Base-by-base conservation (phyloP, 2,113 vertebrate genomes). In the Brachyhypopomus gauderio region DNA sequence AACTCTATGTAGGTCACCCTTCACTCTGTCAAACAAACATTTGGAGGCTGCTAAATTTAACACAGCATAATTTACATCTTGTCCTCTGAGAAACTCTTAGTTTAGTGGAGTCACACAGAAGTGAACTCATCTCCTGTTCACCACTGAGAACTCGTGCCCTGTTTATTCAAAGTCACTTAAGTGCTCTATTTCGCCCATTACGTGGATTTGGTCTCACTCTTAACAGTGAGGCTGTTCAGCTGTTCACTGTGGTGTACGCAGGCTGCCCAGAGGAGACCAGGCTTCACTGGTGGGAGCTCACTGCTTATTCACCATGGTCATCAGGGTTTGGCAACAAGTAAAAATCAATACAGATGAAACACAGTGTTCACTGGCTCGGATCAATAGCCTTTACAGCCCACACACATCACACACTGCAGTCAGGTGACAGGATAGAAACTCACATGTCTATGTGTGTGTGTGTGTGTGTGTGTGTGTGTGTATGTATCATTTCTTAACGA, bases 1-100 rank as follows among this genome's bases (percentile, higher is more conserved):
- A 80, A 63, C 63, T 70, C 52, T 77, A 85, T 83, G 72, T 85
- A 83, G 84, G 84, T 73, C 84, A 85, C 25, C 58, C 77, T 76
- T 85, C 81, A 82, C 62, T 85, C 79, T 78, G 71, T 36, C 48
- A 83, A 83, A 85, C 84, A 82, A 85, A 83, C 80, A 77, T 82
- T 80, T 66, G 59, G 60, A 83, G 67, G 72, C 72, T 72, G 77
- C 80, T 85, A 85, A 85, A 85, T 83, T 83, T 85, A 85, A 80
- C 81, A 66, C 56, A 36, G 77, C 72, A 85, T 76, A 75, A 71
- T 85, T 85, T 85, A 83, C 74, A 80, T 70, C 73, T 62, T 38
- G 72, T 79, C 80, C 77, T 85, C 84, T 75, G 76, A 79, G 73
- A 85, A 83, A 85, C 80, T 78, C 80, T 23, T 56, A 76, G 80